Conservation (phyloP, 2,797 vertebrate species). For the Lacerta agilis region DNA sequence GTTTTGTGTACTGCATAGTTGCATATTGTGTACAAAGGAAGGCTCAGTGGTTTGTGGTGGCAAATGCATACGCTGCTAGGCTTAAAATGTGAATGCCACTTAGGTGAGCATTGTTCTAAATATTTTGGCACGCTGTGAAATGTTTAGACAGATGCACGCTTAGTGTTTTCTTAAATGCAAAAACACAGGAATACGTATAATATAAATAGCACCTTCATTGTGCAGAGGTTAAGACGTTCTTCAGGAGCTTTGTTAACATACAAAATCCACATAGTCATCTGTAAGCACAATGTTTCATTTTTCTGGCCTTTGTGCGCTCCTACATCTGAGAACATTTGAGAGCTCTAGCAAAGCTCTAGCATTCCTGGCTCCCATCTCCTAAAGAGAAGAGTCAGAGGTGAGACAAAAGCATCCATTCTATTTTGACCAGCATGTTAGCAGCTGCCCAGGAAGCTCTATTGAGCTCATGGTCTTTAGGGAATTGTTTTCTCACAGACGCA, state of each 20-base stretch:
- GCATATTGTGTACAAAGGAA: rapidly evolving
- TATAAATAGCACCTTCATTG: too few relatives aligned
- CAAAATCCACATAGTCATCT: too few relatives aligned
- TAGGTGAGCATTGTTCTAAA: neutral
- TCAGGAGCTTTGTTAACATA: too few relatives aligned
- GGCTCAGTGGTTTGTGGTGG: slow-evolving; percentile 1
- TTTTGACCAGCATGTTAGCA: neutral
- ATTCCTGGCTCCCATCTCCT: neutral
- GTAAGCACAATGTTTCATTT: neutral
- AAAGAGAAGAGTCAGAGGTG: neutral
- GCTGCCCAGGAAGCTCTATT: too few relatives aligned
- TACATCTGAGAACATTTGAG: neutral
- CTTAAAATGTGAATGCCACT: slow-evolving; percentile 25
- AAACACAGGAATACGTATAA: neutral
- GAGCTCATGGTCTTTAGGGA: neutral
- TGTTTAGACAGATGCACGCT: neutral
- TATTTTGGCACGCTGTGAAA: neutral
- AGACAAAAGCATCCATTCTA: neutral
- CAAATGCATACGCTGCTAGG: slow-evolving; percentile 5
- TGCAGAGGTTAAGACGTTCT: too few relatives aligned
- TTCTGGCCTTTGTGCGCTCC: neutral
- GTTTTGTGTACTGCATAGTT: slow-evolving; percentile 16
- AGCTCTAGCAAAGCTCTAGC: neutral
- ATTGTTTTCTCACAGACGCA: too few relatives aligned
- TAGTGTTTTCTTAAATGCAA: slow-evolving; percentile 18